Conservation (phyloP, 2,113 vertebrate genomes). For the Paedocypris sp. region DNA sequence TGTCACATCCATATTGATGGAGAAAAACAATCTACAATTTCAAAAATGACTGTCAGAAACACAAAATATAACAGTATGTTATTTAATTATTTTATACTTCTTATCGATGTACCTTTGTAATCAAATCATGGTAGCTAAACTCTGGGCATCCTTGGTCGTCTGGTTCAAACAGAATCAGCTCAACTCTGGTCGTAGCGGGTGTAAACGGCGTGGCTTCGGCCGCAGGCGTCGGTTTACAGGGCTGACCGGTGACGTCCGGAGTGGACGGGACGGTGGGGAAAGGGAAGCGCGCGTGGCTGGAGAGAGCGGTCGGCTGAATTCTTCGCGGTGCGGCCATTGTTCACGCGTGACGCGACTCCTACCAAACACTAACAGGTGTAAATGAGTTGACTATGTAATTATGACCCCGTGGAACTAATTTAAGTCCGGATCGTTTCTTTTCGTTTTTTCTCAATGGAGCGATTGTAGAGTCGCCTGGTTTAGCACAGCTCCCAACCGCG, state of each 20-base stretch:
- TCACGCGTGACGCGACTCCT: not conserved
- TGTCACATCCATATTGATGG: too few species aligned
- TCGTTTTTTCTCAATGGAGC: not conserved
- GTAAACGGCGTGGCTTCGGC: not conserved
- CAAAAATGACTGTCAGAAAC: not conserved
- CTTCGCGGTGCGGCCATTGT: constrained; percentile 76
- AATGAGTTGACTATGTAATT: not conserved
- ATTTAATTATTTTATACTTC: not conserved
- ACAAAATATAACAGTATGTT: not conserved
- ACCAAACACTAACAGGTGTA: constrained; percentile 44
- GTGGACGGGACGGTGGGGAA: constrained; percentile 36
- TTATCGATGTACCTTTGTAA: constrained; percentile 53
- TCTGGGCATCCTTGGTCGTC: constrained; percentile 77
- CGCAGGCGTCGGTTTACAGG: not conserved
- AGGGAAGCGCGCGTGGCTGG: constrained; percentile 34
- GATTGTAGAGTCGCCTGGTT: not conserved
- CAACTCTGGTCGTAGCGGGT: constrained; percentile 51
- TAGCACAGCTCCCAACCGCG: not conserved
- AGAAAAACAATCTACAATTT: too few species aligned
- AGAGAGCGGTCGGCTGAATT: constrained; percentile 69
- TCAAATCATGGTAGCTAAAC: constrained; percentile 78
- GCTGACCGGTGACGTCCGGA: not conserved
- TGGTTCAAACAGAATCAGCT: constrained; percentile 70
- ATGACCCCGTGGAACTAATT: not conserved
- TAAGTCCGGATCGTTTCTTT: not conserved